phyloP scores from a whole-genome alignment of 2,113 vertebrate species.

The Cairina moschata region DNA sequence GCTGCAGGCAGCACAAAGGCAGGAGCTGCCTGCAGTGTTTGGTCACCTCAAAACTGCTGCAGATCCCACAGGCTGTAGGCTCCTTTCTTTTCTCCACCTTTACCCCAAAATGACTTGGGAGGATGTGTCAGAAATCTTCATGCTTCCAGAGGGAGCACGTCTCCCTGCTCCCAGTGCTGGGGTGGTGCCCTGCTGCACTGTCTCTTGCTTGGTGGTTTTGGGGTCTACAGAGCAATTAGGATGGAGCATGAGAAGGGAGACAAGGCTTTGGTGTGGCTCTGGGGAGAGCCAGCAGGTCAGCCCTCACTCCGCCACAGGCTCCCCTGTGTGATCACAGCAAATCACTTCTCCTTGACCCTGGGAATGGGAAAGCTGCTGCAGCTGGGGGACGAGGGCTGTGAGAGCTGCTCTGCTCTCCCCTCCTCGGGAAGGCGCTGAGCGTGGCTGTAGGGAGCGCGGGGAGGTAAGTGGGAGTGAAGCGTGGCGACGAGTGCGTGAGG shows the following conservation, averaged over 20 bases:
- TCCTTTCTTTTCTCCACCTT: not conserved
- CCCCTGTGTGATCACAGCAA: not conserved
- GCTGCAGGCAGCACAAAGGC: not conserved
- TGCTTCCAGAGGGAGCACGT: not conserved
- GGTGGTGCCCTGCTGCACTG: rapidly evolving
- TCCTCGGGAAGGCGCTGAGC: not conserved
- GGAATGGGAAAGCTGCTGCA: not conserved
- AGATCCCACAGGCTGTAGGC: not conserved
- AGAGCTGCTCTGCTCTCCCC: not conserved
- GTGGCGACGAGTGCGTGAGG: rapidly evolving
- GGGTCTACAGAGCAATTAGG: not conserved
- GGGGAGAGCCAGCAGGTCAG: not conserved
- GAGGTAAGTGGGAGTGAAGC: not conserved
- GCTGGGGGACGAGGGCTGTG: not conserved
- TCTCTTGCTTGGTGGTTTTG: not conserved
- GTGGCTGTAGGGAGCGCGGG: not conserved
- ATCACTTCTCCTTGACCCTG: not conserved
- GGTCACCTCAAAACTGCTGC: not conserved
- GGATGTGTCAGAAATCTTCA: not conserved
- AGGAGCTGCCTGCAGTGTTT: not conserved
- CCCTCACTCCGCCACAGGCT: not conserved
- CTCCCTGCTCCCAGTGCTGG: rapidly evolving
- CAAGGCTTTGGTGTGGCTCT: not conserved
- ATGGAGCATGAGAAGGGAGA: rapidly evolving
- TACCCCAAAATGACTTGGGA: not conserved